Evolutionary conservation across 1,140 invertebrate genomes (phyloP), one percentile per base, ranked within the genome.

Genomic region (Scaptomyza graminum): DNA sequence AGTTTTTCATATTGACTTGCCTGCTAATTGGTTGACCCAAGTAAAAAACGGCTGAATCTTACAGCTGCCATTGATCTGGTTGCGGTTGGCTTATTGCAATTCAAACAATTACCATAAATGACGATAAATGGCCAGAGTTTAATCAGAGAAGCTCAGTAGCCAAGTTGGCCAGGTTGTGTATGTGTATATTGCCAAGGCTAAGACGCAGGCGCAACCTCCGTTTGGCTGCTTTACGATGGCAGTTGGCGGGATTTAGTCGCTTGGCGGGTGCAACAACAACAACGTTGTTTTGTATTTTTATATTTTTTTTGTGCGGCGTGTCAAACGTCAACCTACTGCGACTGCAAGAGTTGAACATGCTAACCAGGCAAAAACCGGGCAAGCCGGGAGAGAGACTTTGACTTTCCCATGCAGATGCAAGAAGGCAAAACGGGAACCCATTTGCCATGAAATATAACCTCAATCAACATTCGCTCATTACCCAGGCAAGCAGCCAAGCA

Each of bases 381-480:
- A 37, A 37, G 69, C 74, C 63, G 18, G 41, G 50, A 43, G 3
- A 47, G 55, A 47, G 28, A 64, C 51, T 34, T 25, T n/a, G 51
- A 76, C 77, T 71, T 77, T 84, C 77, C 74, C 77, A 81, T 71
- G 57, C 73, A 43, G 28, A 47, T 25, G 57, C 39, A 28, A 31
- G 46, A 59, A 34, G 13, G 18, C 31, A 74, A 47, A 1, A 5
- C 7, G 37, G 78, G 74, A 78, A 82, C 51, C 83, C 82, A 87
- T 87, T 87, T 87, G 83, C 83, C 83, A 88, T 88, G 82, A 87
- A 88, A 87, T 87, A 87, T 87, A 88, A 87, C 82, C 82, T 87
- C 82, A 87, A 87, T 87, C 82, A 87, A 88, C 82, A 87, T 87
- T 88, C 82, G 83, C 82, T 88, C 79, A 87, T 87, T 87, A 87